Percentiles rank a stretch among this genome's conserved stretches.
Conservation (phyloP, 2,888 invertebrate species). For the Leucania comma region DNA sequence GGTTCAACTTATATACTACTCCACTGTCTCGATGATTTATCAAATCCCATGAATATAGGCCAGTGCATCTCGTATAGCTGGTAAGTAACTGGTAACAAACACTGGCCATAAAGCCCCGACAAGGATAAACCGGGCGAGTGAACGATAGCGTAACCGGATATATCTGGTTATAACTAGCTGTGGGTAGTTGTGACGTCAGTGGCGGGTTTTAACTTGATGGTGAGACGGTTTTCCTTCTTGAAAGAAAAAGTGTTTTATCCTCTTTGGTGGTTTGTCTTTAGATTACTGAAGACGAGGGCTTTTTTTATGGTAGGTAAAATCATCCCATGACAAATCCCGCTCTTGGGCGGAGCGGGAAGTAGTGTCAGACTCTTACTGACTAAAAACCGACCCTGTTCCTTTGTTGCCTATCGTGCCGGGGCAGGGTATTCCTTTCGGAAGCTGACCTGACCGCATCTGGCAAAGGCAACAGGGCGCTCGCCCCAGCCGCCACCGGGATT, state of each 20-base stretch:
- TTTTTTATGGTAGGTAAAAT: no score
- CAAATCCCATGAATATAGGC: neutral
- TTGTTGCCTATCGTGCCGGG: no score
- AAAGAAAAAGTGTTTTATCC: neutral
- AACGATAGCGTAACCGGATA: constrained; percentile 1
- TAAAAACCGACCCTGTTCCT: no score
- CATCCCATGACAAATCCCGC: no score
- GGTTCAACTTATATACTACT: no score
- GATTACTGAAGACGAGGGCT: neutral
- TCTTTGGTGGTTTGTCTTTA: neutral
- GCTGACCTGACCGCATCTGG: no score
- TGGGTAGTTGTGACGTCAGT: neutral
- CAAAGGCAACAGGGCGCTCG: no score
- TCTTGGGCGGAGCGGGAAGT: no score
- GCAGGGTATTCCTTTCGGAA: no score
- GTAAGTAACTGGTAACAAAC: neutral
- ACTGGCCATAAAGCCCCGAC: neutral
- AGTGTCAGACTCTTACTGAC: no score
- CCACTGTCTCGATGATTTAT: neutral
- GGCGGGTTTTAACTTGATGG: neutral
- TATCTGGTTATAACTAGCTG: neutral
- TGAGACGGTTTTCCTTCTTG: neutral
- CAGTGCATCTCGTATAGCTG: constrained; percentile 1
- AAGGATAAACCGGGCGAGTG: neutral
- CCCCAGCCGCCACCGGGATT: no score